phyloP scores from a whole-genome alignment of 2,113 vertebrate genomes.

The Scytalopus superciliaris region DNA sequence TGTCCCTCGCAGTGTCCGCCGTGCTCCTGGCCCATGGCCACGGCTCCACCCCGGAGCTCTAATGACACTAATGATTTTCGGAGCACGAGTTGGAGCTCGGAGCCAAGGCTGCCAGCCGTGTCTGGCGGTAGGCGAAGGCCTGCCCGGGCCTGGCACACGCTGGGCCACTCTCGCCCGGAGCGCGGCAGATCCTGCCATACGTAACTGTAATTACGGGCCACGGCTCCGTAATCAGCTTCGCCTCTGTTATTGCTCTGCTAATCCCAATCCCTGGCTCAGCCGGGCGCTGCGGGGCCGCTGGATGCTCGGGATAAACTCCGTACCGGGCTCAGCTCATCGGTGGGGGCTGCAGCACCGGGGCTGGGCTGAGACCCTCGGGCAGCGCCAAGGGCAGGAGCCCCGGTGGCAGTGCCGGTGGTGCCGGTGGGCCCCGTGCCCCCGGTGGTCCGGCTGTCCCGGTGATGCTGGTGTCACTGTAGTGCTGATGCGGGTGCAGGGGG shows the following conservation, averaged over 20 bases:
- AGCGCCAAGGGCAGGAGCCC: not conserved
- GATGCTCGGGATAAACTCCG: not conserved
- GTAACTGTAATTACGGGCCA: not conserved
- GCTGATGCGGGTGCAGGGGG: rapidly evolving
- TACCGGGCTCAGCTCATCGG: rapidly evolving
- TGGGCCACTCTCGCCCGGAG: not conserved
- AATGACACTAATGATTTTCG: constrained; percentile 39
- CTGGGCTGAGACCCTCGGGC: not conserved
- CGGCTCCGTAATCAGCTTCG: not conserved
- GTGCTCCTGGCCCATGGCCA: not conserved
- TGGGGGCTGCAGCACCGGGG: rapidly evolving
- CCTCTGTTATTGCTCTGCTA: not conserved
- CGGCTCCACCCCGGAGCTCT: not conserved
- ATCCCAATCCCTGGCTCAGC: not conserved
- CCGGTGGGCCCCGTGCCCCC: rapidly evolving
- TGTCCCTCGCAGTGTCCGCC: not conserved
- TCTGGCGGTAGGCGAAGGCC: not conserved
- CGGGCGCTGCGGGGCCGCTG: not conserved
- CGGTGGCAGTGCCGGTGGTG: rapidly evolving
- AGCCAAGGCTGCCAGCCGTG: not conserved
- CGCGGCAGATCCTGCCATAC: rapidly evolving
- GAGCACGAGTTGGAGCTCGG: not conserved
- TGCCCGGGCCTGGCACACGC: not conserved
- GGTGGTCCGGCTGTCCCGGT: not conserved
- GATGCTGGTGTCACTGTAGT: not conserved